phyloP scores from a whole-genome alignment of 2,797 vertebrate species.

The Rhodeus uyekii region DNA sequence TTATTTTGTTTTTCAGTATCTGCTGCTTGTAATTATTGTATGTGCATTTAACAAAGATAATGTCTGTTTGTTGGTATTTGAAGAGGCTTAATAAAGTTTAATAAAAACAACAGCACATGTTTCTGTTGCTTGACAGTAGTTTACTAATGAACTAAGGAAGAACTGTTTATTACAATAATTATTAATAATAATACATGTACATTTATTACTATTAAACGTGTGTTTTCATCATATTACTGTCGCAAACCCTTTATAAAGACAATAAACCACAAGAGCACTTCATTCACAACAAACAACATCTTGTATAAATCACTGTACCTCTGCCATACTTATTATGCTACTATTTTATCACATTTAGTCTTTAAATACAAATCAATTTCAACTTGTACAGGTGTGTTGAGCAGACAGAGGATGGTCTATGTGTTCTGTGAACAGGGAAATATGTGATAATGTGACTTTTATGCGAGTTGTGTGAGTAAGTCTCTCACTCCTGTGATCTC shows the following conservation, averaged over 20 bases:
- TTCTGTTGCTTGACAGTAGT: no score
- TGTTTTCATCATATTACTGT: background rate
- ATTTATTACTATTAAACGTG: background rate
- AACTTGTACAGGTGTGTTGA: background rate
- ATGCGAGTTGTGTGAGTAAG: constrained; percentile 16
- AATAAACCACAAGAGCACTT: background rate
- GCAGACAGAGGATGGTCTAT: background rate
- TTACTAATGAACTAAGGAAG: background rate
- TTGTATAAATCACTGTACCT: background rate
- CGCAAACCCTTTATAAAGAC: background rate
- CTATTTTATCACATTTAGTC: background rate
- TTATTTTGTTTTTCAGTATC: background rate
- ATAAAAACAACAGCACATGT: no score
- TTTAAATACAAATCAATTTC: background rate
- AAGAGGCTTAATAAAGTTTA: background rate
- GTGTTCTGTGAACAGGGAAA: background rate
- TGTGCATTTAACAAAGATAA: background rate
- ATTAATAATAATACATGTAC: background rate
- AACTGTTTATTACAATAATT: background rate
- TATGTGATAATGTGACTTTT: constrained; percentile 16
- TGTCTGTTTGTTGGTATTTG: background rate
- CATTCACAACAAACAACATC: background rate
- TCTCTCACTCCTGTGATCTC: constrained; percentile 19
- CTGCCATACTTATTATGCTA: background rate
- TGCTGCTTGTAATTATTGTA: background rate